Evolutionary conservation across 2,113 vertebrate species (phyloP).

Genomic region (Sphaerodactylus townsendi): DNA sequence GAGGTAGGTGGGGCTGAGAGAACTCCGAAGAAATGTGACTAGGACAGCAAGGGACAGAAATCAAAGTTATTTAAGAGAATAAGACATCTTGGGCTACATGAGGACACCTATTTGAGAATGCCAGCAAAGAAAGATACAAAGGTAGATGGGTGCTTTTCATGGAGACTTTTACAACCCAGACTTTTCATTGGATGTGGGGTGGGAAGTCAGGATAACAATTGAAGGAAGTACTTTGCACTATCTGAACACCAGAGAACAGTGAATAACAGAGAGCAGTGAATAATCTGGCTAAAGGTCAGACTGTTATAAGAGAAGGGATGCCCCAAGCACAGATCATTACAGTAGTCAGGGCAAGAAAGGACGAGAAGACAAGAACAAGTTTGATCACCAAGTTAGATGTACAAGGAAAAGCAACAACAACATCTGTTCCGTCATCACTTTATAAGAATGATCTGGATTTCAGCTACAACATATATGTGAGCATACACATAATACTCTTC

Average conservation of each 20-base stretch:
- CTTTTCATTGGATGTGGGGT: neutral
- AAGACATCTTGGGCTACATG: neutral
- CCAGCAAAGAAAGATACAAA: neutral
- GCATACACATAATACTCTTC: too few relatives aligned
- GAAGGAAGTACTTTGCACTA: too few relatives aligned
- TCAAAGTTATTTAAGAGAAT: neutral
- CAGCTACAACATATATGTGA: too few relatives aligned
- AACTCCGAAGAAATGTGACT: too few relatives aligned
- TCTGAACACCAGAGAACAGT: neutral
- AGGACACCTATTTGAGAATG: too few relatives aligned
- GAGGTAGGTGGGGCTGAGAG: too few relatives aligned
- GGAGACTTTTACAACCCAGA: neutral
- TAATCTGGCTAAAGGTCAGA: neutral
- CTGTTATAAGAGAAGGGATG: too few relatives aligned
- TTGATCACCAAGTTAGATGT: neutral
- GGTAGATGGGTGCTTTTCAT: neutral
- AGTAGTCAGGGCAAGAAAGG: neutral
- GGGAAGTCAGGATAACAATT: neutral
- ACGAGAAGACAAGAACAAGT: neutral
- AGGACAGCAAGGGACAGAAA: neutral
- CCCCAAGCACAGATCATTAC: too few relatives aligned
- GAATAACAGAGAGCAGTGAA: neutral
- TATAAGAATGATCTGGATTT: neutral
- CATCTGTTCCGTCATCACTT: neutral
- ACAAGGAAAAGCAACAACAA: neutral